Evolutionary conservation across 2,113 vertebrate species (phyloP).

Genomic region (Lagopus leucura): DNA sequence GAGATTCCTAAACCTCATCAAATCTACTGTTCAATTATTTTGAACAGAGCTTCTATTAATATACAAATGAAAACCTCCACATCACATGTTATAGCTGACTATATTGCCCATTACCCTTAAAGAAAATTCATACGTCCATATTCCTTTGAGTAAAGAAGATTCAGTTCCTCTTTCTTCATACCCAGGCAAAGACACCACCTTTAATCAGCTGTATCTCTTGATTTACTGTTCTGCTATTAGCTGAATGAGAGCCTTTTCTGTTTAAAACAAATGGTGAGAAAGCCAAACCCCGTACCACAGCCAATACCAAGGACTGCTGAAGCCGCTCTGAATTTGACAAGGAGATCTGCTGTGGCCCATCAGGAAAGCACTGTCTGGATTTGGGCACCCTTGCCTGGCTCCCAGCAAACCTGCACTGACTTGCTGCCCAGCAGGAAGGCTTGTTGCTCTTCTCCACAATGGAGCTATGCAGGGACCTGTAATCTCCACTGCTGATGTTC

Average conservation of each 20-base stretch:
- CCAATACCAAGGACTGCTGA: background rate
- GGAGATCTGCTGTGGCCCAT: background rate
- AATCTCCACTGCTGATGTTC: background rate
- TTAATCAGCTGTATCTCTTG: background rate
- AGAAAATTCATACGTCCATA: background rate
- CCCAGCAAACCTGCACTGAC: background rate
- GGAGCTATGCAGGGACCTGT: background rate
- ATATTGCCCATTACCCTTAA: background rate
- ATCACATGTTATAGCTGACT: background rate
- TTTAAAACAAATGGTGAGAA: background rate
- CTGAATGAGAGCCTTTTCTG: background rate
- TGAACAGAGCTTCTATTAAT: background rate
- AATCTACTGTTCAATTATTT: background rate
- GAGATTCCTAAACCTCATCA: background rate
- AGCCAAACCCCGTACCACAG: background rate
- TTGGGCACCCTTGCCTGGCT: background rate
- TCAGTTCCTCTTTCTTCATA: background rate
- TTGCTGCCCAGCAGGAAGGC: background rate
- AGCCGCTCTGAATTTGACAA: background rate
- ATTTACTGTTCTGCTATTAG: background rate
- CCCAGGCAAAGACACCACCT: background rate
- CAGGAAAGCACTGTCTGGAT: background rate
- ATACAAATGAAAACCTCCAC: background rate
- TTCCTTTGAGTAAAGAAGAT: background rate
- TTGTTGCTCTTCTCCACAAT: background rate